Conservation (phyloP, 2,888 invertebrate species). For the Fragum whitleyi region DNA sequence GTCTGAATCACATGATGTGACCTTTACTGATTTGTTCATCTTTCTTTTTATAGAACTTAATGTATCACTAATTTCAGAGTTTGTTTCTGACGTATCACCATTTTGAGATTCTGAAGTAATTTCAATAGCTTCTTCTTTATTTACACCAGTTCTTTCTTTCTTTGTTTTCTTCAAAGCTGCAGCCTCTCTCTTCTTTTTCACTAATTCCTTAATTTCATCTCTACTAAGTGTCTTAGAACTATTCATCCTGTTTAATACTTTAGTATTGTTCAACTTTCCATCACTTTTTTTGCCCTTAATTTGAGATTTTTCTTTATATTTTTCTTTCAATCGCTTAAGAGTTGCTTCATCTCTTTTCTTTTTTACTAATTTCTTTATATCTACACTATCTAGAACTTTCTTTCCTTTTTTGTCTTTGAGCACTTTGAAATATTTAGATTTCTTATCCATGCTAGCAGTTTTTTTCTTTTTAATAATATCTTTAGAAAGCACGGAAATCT, state of each 20-base stretch:
- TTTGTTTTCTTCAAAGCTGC: slow-evolving; percentile 4
- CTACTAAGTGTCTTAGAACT: not conserved
- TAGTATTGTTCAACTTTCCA: not conserved
- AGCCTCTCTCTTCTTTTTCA: slow-evolving; percentile 15
- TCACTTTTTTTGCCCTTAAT: not conserved
- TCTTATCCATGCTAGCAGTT: not conserved
- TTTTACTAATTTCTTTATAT: not conserved
- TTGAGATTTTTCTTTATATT: not conserved
- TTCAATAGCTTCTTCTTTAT: not conserved
- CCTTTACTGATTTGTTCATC: not conserved
- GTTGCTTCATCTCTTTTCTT: not conserved
- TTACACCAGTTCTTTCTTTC: slow-evolving; percentile 8
- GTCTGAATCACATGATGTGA: not conserved
- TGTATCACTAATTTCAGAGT: not conserved
- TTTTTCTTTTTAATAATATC: not conserved
- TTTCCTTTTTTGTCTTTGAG: not conserved
- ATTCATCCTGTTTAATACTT: not conserved
- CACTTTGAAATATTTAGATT: not conserved
- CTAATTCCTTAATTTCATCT: slow-evolving; percentile 17
- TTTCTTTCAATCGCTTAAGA: not conserved
- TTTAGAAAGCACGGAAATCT: not conserved
- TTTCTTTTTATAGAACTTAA: not conserved
- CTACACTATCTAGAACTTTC: not conserved
- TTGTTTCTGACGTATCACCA: not conserved
- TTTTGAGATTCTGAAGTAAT: not conserved